Conservation (phyloP, 2,797 vertebrate species). For the Scyliorhinus canicula region DNA sequence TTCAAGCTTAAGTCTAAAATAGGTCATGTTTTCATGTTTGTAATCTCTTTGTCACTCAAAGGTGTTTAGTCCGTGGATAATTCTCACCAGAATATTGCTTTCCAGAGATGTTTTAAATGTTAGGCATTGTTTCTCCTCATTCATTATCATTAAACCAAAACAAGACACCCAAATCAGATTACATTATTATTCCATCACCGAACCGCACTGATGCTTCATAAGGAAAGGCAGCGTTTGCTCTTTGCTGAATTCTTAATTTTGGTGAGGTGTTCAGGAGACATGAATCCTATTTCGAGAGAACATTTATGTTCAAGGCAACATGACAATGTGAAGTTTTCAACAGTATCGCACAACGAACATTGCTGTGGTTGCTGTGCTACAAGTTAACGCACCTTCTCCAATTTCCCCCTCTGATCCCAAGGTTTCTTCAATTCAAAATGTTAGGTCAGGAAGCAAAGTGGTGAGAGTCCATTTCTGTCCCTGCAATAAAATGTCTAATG, state of each 20-base stretch:
- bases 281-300: background rate
- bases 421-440: slow-evolving; percentile 13
- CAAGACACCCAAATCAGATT: background rate
- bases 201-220: background rate
- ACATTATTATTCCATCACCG: background rate
- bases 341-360: background rate
- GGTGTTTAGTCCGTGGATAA: background rate
- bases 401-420: background rate
- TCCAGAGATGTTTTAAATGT: background rate
- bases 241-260: background rate
- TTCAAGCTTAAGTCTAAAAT: background rate
- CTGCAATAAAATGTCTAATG: background rate
- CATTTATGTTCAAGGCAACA: background rate
- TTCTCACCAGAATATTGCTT: background rate
- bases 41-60: background rate
- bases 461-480: background rate
- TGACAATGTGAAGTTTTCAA: background rate
- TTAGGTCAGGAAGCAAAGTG: background rate
- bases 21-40: background rate
- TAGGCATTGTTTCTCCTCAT: background rate
- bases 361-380: background rate
- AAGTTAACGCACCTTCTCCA: background rate
- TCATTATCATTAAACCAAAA: background rate
- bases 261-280: background rate
- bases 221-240: background rate